Conservation (phyloP, 1,140 invertebrate species). For the Cotesia typhae region DNA sequence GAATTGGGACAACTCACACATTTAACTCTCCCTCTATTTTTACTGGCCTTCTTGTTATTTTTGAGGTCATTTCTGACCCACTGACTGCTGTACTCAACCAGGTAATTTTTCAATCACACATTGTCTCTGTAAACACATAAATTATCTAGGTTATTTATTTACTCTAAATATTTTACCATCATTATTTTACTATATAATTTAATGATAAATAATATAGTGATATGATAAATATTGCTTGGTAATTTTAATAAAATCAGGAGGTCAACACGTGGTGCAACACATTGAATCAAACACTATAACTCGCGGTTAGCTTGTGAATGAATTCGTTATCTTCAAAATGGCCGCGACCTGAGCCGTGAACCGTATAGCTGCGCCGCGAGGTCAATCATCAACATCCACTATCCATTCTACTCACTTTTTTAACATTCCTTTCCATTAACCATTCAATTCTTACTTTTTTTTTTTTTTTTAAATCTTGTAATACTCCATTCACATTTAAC, state of each 20-base stretch:
- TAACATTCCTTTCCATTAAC: slow-evolving; percentile 22
- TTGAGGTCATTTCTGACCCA: background rate
- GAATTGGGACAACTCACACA: slow-evolving; percentile 9
- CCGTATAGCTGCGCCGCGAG: slow-evolving; percentile 19
- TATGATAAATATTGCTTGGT: background rate
- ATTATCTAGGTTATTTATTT: too few species aligned
- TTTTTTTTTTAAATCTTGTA: background rate
- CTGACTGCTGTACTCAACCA: background rate
- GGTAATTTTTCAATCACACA: too few species aligned
- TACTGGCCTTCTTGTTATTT: background rate
- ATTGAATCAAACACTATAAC: slow-evolving; percentile 10
- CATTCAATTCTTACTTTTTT: slow-evolving; percentile 14
- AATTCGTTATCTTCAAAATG: slow-evolving; percentile 27
- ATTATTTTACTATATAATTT: background rate
- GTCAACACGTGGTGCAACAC: slow-evolving; percentile 21
- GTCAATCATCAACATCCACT: slow-evolving; percentile 18
- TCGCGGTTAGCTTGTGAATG: slow-evolving; percentile 13
- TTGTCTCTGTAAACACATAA: too few species aligned
- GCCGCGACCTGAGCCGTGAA: slow-evolving; percentile 25
- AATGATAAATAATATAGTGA: too few species aligned
- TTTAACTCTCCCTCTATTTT: slow-evolving; percentile 6
- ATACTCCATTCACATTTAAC: background rate
- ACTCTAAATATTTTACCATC: background rate
- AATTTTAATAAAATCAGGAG: slow-evolving; percentile 7
- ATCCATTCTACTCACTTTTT: background rate